A percentile compares a stretch with the other conserved stretches of the same genome.
These are phyloP conservation scores for Pyrocephalus nanus DNA, from an alignment of 2,797 vertebrate genomes.

Conservation along the genomic window DNA sequence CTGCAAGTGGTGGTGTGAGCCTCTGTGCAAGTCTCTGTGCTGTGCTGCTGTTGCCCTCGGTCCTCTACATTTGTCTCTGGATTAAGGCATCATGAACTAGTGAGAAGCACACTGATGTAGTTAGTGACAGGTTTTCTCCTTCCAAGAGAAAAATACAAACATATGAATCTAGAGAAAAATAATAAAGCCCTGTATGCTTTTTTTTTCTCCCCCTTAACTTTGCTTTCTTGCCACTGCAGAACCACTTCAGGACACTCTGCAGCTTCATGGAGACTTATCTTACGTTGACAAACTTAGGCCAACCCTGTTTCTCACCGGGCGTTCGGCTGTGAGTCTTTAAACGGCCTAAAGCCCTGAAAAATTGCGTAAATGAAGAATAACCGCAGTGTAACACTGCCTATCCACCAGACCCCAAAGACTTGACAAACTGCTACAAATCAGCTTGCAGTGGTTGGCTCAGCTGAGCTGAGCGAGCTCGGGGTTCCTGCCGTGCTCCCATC, in stretches of 20 bases:
- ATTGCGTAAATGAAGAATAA: neutral
- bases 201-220: neutral
- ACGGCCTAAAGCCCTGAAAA: neutral
- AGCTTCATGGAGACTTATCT: neutral
- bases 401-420: neutral
- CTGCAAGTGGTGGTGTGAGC: neutral
- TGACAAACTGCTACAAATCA: neutral
- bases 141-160: neutral
- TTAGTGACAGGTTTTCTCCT: neutral
- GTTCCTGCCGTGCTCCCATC: neutral
- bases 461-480: fast-evolving
- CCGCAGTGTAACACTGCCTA: fast-evolving
- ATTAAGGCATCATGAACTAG: fast-evolving
- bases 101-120: neutral
- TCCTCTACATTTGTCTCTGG: neutral
- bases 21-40: fast-evolving
- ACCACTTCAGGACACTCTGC: neutral
- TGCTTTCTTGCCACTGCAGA: neutral
- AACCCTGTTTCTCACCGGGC: neutral
- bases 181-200: neutral
- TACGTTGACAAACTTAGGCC: neutral
- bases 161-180: neutral
- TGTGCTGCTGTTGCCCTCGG: neutral
- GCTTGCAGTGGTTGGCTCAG: fast-evolving
- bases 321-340: neutral